Base-by-base conservation (phyloP, 2,113 vertebrate species). In the Pseudorectes ferrugineus region DNA sequence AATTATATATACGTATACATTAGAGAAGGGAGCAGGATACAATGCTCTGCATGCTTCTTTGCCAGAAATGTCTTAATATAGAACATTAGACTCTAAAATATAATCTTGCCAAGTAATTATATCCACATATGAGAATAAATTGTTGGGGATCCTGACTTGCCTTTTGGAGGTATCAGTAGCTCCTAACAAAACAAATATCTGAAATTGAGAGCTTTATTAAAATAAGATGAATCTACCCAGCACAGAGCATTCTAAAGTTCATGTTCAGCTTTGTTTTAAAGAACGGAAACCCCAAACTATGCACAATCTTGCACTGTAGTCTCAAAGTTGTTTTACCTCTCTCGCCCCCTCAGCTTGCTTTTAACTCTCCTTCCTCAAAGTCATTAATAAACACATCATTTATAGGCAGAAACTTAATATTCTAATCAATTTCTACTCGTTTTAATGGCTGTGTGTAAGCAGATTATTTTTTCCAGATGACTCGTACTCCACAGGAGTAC, bases 401-500 rank as follows among this genome's bases (percentile, higher is more conserved):
- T 71, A 65, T 9, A 85, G 33, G 29, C 35, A 93, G 52, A 82
- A 83, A 55, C 24, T 54, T 82, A 77, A 49, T 70, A 88, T 78
- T 85, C 67, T 61, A 57, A 96, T 73, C 16, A 75, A 83, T 79
- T 79, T 58, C 20, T 57, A 80, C 19, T 63, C 36, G 15, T 89
- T 94, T 74, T 25, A 49, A 46, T 22, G 22, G 51, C 31, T 65
- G 33, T 15, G 0, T 74, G 59, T 14, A 51, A 68, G 31, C 22
- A 55, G 38, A 59, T 72, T 54, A 25, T 61, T 67, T 66, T 91
- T 73, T 72, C 51, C 93, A 88, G 74, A 76, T 3, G 4, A 48
- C 72, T 88, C 61, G 31, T 68, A 85, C 71, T 93, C 76, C 93
- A 49, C 65, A 95, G 84, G 58, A 92, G 78, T 88, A 97, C 94